Percentiles rank a stretch among this genome's conserved stretches.
phyloP scores from a whole-genome alignment of 2,888 invertebrate species.

The Oscheius sp. region DNA sequence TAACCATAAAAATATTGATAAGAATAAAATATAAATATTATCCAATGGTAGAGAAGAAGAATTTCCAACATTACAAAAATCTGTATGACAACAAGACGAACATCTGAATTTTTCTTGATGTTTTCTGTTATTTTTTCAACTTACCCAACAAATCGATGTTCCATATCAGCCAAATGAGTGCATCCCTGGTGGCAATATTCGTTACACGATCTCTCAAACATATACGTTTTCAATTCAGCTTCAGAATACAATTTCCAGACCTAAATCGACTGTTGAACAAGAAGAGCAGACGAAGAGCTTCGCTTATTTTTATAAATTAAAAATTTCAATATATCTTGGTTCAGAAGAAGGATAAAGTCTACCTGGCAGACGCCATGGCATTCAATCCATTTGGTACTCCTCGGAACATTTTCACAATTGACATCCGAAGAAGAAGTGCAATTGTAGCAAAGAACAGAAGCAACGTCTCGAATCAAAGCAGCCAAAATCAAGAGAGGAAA shows the following conservation, averaged over 20 bases:
- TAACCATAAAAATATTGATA: too few relatives aligned
- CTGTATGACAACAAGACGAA: constrained; percentile 46
- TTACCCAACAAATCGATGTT: constrained; percentile 72
- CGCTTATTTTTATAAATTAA: neutral
- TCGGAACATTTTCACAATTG: constrained; percentile 42
- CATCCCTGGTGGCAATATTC: constrained; percentile 55
- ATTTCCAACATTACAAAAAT: constrained; percentile 46
- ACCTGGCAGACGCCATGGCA: constrained; percentile 49
- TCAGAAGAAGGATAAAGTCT: neutral
- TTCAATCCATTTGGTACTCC: constrained; percentile 44
- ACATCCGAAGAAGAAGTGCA: constrained; percentile 41
- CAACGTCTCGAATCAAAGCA: constrained; percentile 11
- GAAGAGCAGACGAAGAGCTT: neutral
- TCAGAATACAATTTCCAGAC: constrained; percentile 45
- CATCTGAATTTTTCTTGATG: constrained; percentile 37
- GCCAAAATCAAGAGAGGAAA: constrained; percentile 7
- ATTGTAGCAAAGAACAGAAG: constrained; percentile 42
- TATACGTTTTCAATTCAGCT: constrained; percentile 47
- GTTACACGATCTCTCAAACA: constrained; percentile 56
- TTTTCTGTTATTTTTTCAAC: constrained; percentile 57
- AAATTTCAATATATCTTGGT: neutral
- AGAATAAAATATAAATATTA: too few relatives aligned
- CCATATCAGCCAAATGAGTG: constrained; percentile 58
- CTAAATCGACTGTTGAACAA: neutral
- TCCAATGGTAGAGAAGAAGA: neutral